Evolutionary conservation across 2,797 vertebrate genomes (phyloP), one percentile per base, ranked within the genome.

Genomic region (Taenioides sp.): DNA sequence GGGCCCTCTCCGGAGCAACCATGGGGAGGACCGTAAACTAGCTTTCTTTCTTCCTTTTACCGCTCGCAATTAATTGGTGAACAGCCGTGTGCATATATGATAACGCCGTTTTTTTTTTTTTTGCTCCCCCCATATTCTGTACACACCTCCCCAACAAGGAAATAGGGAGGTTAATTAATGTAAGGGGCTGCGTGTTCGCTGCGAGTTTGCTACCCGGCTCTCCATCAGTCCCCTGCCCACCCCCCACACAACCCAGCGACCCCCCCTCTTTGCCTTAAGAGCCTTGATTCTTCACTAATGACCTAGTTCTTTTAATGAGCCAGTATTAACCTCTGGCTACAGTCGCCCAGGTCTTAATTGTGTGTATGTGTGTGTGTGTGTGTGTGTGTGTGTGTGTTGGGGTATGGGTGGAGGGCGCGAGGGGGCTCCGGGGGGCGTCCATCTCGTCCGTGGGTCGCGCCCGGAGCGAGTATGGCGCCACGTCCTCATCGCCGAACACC

Each of bases 301-400:
- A 99, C 97, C 97, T 96, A 99, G 96, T 99, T 99, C 96, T 98
- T 95, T 96, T 99, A 98, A 99, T 99, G 97, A 99, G 97, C 95
- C 95, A 95, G 96, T 96, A 98, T 98, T 98, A 98, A 98, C 97
- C 97, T 96, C 96, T 98, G 96, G 96, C 96, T 97, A 97, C 96
- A 98, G 95, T 96, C 95, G 94, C 96, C 97, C 97, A 96, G 96
- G 97, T 97, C 96, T 97, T 98, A 96, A 97, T 98, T 92, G 95
- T 83, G 80, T 71, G 77, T 40, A 28, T 47, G 31, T 11, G 60
- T 62, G 31, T 31, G 31, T 92, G 95, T 83, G 80, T 71, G 77
- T 40, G 63, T 47, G 60, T 10, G 60, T 61, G 60, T 31, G 28
- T 31, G 28, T 92, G 95, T 61, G 60, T 28, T 2, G 5, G 31